Evolutionary conservation across 1,140 invertebrate species (phyloP), one percentile per base, ranked within the genome.

Genomic region (Mycetomoellerius zeteki): DNA sequence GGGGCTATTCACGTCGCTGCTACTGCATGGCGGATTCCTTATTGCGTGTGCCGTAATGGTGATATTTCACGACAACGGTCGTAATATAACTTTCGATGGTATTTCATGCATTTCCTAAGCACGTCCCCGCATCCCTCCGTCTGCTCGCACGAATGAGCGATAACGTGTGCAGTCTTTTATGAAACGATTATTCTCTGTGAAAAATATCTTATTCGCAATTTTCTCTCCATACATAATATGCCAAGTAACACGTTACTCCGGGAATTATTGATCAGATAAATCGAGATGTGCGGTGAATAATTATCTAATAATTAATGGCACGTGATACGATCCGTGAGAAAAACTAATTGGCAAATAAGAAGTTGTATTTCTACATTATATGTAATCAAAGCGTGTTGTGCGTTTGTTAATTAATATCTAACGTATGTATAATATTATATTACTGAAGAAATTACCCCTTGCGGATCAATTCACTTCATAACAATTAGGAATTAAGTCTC

Each of bases 11-110:
- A 77, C 77, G 62, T 86, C 69, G 60, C 14, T 8, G 88, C 81
- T 89, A 87, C 86, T 54, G 73, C 71, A 56, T 65, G 19, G 43
- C 52, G 43, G 56, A 58, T 88, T 89, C 85, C 86, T 84, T 52
- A 54, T 69, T 71, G 56, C 78, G 33, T 82, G 54, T 21, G 37
- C 24, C 12, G 69, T 52, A 30, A 24, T 50, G n/a, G 78, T 73
- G 69, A 75, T 84, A 84, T 84, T 84, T 84, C 80, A 82, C 80
- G 80, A 82, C 69, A 60, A 73, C 65, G 54, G 24, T 52, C 67
- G 67, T 73, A 73, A 82, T 82, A 82, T 82, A 82, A 82, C 52
- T 82, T 56, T 72, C 24, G 30, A 81, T 69, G 47, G 33, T 71
- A 60, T 82, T 72, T 82, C 52, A 58, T 73, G 67, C 33, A 58